phyloP scores from a whole-genome alignment of 2,113 vertebrate genomes.

The Epinephelus cyanopodus region DNA sequence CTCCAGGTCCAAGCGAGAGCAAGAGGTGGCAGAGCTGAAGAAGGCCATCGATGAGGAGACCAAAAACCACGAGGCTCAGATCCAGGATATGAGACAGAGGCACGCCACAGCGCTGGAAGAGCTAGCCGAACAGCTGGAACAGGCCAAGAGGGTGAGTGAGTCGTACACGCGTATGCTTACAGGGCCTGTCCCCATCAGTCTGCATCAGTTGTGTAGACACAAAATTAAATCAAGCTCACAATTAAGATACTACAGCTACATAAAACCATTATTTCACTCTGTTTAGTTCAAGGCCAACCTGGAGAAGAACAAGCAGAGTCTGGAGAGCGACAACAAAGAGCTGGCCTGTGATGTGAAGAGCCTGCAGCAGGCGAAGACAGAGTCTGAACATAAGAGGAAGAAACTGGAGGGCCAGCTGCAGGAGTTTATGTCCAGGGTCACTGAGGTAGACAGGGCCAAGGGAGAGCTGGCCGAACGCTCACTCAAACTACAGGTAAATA shows the following conservation, averaged over 20 bases:
- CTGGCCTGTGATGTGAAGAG: constrained; percentile 92
- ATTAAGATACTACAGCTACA: too few species aligned
- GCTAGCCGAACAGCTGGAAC: constrained; percentile 95
- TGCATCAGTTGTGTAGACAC: neutral
- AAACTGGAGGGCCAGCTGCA: constrained; percentile 94
- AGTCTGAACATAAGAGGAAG: constrained; percentile 96
- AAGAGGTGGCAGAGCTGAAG: constrained; percentile 97
- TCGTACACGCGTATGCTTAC: neutral
- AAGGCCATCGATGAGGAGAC: constrained; percentile 97
- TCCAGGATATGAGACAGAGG: constrained; percentile 96
- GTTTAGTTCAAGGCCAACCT: constrained; percentile 93
- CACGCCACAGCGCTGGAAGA: constrained; percentile 93
- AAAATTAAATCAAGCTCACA: neutral
- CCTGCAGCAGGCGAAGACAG: constrained; percentile 92
- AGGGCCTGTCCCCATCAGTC: neutral
- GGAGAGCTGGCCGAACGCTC: constrained; percentile 90
- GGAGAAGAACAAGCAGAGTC: constrained; percentile 96
- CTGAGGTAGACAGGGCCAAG: constrained; percentile 90
- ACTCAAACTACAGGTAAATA: constrained; percentile 91
- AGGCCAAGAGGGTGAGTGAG: constrained; percentile 93
- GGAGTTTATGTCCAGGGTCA: constrained; percentile 89
- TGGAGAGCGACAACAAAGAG: constrained; percentile 97
- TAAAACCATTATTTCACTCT: neutral
- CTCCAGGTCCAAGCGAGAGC: constrained; percentile 93
- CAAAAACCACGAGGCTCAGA: constrained; percentile 95